Conservation (phyloP, 1,140 invertebrate species). For the Hyles euphorbiae region DNA sequence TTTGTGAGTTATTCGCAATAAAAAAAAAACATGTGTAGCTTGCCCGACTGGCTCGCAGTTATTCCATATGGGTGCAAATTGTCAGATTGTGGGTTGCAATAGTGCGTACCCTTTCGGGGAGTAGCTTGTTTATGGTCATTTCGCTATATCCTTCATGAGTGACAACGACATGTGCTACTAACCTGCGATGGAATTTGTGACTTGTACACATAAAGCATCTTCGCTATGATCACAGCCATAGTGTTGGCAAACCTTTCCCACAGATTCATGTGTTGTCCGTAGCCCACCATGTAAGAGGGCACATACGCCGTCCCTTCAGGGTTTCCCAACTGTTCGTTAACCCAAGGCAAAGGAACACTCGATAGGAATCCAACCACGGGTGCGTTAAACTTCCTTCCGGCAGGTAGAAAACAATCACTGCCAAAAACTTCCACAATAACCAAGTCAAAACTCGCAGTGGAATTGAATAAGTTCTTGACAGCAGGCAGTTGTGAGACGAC, state of each 20-base stretch:
- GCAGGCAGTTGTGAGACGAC: conserved; percentile 54
- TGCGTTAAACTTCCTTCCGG: conserved; percentile 76
- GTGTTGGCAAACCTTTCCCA: conserved; percentile 77
- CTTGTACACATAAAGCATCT: conserved; percentile 52
- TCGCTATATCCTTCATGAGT: no score
- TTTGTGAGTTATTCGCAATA: no score
- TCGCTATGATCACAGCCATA: conserved; percentile 51
- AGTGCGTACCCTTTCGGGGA: no score
- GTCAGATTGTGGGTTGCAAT: no score
- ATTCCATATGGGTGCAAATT: no score
- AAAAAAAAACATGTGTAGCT: no score
- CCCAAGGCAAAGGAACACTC: conserved; percentile 78
- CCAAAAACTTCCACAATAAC: conserved; percentile 82
- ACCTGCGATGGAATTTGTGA: conserved; percentile 66
- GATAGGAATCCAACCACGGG: conserved; percentile 78
- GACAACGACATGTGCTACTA: conserved; percentile 5
- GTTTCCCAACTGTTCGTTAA: conserved; percentile 78
- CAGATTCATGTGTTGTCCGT: conserved; percentile 76
- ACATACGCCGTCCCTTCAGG: conserved; percentile 78
- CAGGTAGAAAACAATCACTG: conserved; percentile 77
- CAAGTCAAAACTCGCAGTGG: conserved; percentile 77
- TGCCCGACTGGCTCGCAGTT: no score
- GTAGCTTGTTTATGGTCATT: no score
- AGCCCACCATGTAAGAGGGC: conserved; percentile 76
- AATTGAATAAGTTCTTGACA: conserved; percentile 53